Evolutionary conservation across 2,113 vertebrate species (phyloP).

Genomic region (Trachemys scripta): DNA sequence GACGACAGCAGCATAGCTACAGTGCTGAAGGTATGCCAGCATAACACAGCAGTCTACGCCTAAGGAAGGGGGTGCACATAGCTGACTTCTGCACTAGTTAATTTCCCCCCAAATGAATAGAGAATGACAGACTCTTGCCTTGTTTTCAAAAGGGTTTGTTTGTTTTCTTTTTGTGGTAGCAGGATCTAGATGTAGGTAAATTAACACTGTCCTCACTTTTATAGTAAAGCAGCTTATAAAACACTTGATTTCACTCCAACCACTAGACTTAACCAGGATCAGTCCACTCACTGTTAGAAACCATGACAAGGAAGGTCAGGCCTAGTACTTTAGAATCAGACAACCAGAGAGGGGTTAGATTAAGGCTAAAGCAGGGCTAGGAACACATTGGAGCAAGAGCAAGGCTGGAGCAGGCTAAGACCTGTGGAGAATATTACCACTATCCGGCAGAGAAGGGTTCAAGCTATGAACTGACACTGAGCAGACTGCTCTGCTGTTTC

Average conservation of each 20-base stretch:
- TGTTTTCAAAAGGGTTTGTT: background rate
- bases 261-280: background rate
- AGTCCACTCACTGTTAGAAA: too few species aligned
- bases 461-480: background rate
- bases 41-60: background rate
- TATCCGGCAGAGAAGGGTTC: background rate
- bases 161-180: background rate
- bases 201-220: background rate
- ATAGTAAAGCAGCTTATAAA: conserved; percentile 17
- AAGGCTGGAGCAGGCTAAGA: background rate
- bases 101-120: background rate
- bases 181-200: background rate
- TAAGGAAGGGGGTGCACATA: background rate
- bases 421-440: background rate
- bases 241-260: background rate
- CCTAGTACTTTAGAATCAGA: background rate
- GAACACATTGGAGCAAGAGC: too few species aligned
- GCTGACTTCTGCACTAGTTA: background rate
- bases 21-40: background rate
- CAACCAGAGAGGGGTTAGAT: background rate
- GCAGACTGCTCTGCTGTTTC: background rate
- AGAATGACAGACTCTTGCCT: background rate
- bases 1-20: background rate
- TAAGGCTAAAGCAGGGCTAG: background rate
- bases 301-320: background rate